Evolutionary conservation across 1,140 invertebrate genomes (phyloP).

Genomic region (Rhagoletis pomonella): DNA sequence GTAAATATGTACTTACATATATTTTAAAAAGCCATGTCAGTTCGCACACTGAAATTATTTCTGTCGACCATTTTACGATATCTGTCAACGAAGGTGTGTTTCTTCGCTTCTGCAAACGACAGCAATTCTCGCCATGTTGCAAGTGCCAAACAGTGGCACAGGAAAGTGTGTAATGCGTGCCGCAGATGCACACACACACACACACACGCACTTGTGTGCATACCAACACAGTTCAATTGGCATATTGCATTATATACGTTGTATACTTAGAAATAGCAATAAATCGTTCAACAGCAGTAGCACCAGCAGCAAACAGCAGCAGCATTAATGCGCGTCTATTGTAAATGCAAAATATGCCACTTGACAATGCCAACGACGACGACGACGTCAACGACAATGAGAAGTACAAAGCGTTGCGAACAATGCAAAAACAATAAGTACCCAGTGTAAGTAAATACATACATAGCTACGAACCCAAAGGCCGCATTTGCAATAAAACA

Average conservation of each 20-base stretch:
- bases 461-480: conserved; percentile 36
- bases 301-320: not conserved
- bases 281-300: conserved; percentile 46
- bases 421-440: conserved; percentile 48
- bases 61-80: conserved; percentile 10
- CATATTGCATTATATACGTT: not conserved
- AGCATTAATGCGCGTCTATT: not conserved
- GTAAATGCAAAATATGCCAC: conserved; percentile 52
- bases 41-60: not conserved
- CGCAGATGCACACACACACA: not conserved
- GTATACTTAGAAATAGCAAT: conserved; percentile 26
- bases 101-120: not conserved
- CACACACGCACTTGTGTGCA: not conserved
- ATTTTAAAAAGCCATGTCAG: no score
- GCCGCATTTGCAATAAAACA: conserved; percentile 31
- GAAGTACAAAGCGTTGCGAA: conserved; percentile 21
- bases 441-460: conserved; percentile 1
- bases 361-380: conserved; percentile 47
- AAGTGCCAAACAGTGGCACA: conserved; percentile 19
- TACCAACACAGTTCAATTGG: not conserved
- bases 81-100: conserved; percentile 20
- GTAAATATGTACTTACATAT: no score
- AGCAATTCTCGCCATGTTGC: conserved; percentile 37
- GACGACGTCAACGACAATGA: not conserved
- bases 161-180: conserved; percentile 11